Evolutionary conservation across 92 coral and sea anemone genomes (phyloP).

Genomic region (Meandrina meandrites): DNA sequence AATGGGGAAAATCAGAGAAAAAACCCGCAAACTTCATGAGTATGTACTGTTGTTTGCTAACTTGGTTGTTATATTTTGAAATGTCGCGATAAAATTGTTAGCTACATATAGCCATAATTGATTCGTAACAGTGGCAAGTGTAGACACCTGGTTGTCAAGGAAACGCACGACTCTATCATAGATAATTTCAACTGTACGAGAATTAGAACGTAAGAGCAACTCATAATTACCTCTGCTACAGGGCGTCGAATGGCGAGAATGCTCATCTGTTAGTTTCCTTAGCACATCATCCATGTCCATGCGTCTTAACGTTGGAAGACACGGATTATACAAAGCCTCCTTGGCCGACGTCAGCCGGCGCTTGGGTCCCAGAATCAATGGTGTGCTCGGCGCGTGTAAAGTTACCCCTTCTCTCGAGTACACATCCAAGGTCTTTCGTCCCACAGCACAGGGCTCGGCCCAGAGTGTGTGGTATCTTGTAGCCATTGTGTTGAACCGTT

Average conservation of each 20-base stretch:
- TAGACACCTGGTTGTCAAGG: slow-evolving; percentile 17
- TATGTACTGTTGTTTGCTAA: no score
- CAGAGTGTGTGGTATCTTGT: slow-evolving; percentile 66
- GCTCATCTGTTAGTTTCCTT: slow-evolving; percentile 75
- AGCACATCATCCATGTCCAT: slow-evolving; percentile 94
- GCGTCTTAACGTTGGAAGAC: slow-evolving; percentile 83
- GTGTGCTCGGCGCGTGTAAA: neutral
- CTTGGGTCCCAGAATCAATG: slow-evolving; percentile 12
- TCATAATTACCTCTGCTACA: slow-evolving; percentile 65
- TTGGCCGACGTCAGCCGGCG: slow-evolving; percentile 79
- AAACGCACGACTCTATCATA: neutral
- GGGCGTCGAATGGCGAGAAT: slow-evolving; percentile 77
- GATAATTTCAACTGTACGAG: neutral
- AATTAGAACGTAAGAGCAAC: neutral
- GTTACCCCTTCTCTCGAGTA: slow-evolving; percentile 20
- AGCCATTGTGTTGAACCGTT: slow-evolving; percentile 31
- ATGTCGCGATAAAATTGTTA: neutral
- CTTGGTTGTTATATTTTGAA: neutral
- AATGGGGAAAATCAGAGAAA: neutral
- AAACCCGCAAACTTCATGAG: no score
- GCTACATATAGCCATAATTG: neutral
- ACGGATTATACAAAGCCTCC: slow-evolving; percentile 83
- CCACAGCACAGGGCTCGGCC: slow-evolving; percentile 51
- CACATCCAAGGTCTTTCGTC: slow-evolving; percentile 59
- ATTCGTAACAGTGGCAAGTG: neutral